Percentiles rank a stretch among this genome's conserved stretches.
phyloP scores from a whole-genome alignment of 2,888 invertebrate species.

The Drosophila incognita region DNA sequence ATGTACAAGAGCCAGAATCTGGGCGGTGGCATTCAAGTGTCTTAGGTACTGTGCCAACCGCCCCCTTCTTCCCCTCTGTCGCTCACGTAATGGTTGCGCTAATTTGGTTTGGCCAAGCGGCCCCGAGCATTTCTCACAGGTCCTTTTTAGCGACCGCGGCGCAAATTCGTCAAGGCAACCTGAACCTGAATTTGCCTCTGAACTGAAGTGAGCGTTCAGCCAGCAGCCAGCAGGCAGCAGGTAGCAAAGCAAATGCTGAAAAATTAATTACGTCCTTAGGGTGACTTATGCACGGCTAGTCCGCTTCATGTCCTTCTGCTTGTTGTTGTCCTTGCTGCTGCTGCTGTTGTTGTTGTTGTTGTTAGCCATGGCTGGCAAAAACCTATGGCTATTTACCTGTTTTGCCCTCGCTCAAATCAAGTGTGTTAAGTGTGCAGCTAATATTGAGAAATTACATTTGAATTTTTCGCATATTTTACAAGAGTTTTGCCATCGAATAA shows the following conservation, averaged over 20 bases:
- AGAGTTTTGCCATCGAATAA: constrained; percentile 1
- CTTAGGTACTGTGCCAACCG: constrained; percentile 13
- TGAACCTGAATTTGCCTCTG: constrained; percentile 5
- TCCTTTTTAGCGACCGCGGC: constrained; percentile 55
- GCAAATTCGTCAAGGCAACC: constrained; percentile 78
- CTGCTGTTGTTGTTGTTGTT: constrained; percentile 17
- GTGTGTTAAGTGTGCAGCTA: constrained; percentile 73
- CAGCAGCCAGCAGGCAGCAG: constrained; percentile 8
- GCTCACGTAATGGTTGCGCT: constrained; percentile 60
- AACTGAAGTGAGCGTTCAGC: not conserved
- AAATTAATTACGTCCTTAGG: constrained; percentile 84
- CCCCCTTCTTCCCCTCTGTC: not conserved
- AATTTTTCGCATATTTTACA: constrained; percentile 43
- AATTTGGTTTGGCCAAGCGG: constrained; percentile 68
- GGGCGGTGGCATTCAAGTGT: constrained; percentile 48
- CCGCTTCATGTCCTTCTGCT: constrained; percentile 23
- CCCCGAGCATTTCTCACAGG: constrained; percentile 47
- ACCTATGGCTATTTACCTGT: constrained; percentile 52
- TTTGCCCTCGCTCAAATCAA: constrained; percentile 68
- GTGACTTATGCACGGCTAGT: constrained; percentile 67
- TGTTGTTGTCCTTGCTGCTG: constrained; percentile 19
- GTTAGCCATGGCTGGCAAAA: constrained; percentile 29
- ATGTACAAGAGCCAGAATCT: constrained; percentile 60
- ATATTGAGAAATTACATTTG: constrained; percentile 75
- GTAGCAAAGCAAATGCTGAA: constrained; percentile 77